Conservation (phyloP, 2,797 vertebrate genomes). For the Lacerta bilineata region DNA sequence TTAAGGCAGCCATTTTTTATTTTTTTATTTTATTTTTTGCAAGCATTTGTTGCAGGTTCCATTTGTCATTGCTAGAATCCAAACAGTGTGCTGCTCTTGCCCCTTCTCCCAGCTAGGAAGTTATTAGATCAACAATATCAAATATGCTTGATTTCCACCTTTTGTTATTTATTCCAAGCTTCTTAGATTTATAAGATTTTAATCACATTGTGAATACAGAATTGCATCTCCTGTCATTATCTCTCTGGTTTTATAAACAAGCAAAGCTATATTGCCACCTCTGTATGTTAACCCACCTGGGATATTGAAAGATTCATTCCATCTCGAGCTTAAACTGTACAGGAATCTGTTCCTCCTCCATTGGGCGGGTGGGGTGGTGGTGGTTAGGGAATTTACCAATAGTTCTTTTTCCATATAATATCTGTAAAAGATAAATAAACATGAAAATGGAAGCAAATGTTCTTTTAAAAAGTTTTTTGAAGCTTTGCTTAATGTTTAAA, state of each 20-base stretch:
- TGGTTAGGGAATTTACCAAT: no score
- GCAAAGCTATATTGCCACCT: background rate
- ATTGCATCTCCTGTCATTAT: background rate
- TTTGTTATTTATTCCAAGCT: background rate
- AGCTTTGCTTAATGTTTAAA: conserved; percentile 6
- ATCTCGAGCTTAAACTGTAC: no score
- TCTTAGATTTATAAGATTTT: background rate
- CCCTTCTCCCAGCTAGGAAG: background rate
- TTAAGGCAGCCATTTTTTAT: background rate
- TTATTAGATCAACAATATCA: background rate
- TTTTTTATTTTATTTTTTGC: background rate
- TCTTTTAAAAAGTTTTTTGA: background rate
- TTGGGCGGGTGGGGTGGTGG: no score
- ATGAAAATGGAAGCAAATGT: background rate
- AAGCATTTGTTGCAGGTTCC: background rate
- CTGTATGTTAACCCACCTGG: no score
- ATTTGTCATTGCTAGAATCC: background rate
- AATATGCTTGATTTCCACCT: background rate
- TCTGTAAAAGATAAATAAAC: no score
- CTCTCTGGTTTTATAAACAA: background rate
- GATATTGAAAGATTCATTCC: no score
- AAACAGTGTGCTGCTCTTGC: background rate
- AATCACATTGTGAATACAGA: background rate
- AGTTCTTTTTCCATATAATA: no score
- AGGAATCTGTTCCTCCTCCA: no score